Conservation (phyloP, 1,140 invertebrate species). For the Elymnias hypermnestra region DNA sequence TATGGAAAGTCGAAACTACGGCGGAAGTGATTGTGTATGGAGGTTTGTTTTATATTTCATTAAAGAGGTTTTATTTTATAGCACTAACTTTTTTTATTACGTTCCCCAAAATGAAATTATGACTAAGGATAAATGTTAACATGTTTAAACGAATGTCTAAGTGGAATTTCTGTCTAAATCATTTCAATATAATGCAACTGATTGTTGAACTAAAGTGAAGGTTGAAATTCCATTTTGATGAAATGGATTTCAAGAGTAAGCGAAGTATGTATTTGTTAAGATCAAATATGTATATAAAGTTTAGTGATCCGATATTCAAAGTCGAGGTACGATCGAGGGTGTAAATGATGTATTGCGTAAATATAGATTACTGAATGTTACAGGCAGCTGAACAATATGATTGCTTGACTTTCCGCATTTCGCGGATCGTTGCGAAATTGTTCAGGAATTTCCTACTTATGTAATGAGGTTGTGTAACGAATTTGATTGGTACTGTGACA, state of each 20-base stretch:
- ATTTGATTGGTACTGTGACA: too few species aligned
- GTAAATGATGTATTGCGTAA: slow-evolving; percentile 22
- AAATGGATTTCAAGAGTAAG: too few species aligned
- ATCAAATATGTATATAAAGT: too few species aligned
- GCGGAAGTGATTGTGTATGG: slow-evolving; percentile 17
- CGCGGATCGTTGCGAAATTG: slow-evolving; percentile 2
- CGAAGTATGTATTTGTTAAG: too few species aligned
- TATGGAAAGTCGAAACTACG: slow-evolving; percentile 32
- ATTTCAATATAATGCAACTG: too few species aligned
- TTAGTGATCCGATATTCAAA: slow-evolving; percentile 6
- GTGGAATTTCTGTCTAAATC: too few species aligned
- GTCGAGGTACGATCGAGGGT: slow-evolving; percentile 14
- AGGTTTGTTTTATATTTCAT: slow-evolving; percentile 9
- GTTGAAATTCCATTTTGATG: too few species aligned
- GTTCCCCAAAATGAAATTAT: too few species aligned
- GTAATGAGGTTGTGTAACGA: background rate
- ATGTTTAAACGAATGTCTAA: too few species aligned
- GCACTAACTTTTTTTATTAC: too few species aligned
- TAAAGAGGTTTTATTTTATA: slow-evolving; percentile 5
- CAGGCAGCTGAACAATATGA: slow-evolving; percentile 7
- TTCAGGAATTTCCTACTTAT: slow-evolving; percentile 5
- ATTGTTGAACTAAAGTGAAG: too few species aligned
- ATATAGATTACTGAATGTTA: slow-evolving; percentile 17
- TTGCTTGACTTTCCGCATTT: slow-evolving; percentile 7
- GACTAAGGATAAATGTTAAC: too few species aligned